Evolutionary conservation across 2,888 invertebrate genomes (phyloP).

Genomic region (Drosophila mimetica): DNA sequence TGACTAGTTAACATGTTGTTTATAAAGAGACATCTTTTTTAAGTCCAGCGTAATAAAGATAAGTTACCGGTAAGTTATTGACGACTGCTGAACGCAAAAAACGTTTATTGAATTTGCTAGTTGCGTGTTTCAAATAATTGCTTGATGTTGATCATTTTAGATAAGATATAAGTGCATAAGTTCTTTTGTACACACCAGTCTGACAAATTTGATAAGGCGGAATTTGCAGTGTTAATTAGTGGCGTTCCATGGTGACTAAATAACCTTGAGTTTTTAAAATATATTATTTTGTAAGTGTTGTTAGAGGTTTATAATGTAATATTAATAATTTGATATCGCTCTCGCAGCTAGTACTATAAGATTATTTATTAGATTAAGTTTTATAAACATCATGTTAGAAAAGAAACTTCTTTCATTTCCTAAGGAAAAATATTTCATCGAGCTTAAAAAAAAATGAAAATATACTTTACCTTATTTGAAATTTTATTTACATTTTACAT

Average conservation of each 20-base stretch:
- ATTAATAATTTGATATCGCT: too few species aligned
- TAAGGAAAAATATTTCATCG: too few species aligned
- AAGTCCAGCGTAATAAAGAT: neutral
- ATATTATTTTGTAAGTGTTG: too few species aligned
- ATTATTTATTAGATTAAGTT: too few species aligned
- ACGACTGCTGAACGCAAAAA: neutral
- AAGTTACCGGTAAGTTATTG: neutral
- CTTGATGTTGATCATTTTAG: slow-evolving; percentile 6
- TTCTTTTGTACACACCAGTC: neutral
- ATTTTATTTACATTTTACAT: neutral
- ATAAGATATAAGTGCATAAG: slow-evolving; percentile 24
- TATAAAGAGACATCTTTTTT: neutral
- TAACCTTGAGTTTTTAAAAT: neutral
- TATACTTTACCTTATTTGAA: too few species aligned
- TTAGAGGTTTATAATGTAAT: too few species aligned
- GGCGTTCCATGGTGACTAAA: too few species aligned
- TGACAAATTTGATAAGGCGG: slow-evolving; percentile 4
- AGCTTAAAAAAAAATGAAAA: too few species aligned
- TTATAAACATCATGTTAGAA: too few species aligned
- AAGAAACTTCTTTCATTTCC: too few species aligned
- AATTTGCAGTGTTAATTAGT: slow-evolving; percentile 11
- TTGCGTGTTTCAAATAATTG: slow-evolving; percentile 2
- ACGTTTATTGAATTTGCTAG: neutral
- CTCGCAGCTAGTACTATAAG: too few species aligned
- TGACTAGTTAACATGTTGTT: neutral